Evolutionary conservation across 2,797 vertebrate genomes (phyloP), one percentile per base, ranked within the genome.

Genomic region (Myioborus melanocephalus): DNA sequence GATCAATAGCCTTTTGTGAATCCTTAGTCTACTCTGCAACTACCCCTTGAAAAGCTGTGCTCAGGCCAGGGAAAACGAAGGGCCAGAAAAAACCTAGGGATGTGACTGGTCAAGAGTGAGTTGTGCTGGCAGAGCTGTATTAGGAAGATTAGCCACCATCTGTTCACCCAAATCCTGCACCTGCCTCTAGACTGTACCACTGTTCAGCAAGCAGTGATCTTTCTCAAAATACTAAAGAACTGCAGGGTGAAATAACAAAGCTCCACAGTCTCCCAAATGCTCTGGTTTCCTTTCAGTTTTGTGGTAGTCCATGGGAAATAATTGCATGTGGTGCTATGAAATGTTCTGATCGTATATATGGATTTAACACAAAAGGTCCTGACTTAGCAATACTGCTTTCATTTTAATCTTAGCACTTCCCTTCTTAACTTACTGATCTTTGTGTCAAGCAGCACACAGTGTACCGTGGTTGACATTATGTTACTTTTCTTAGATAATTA

Each of bases 131-230:
- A 96, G 89, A 83, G 55, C 79, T 90, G 50, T 72, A 8, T 83
- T 56, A 69, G 76, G 87, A 97, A 96, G 94, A 96, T 96, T 94
- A 97, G n/a, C 56, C 26, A 73, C 93, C 94, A 96, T 97, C 96
- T 96, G 94, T 94, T 97, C 83, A n/a, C 44, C 63, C 41, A 46
- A 73, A 92, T 90, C 87, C 83, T 94, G 94, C 92, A 93, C 92
- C 89, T 95, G 94, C 73, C 87, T 96, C 61, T 89, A 30, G 76
- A 43, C 70, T 89, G 34, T 82, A 73, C 59, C 83, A 43, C 93
- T 82, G 49, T 83, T 94, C 85, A 90, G 37, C 75, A 47, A 89
- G 59, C 39, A 23, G 49, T 79, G 70, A 77, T 64, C 75, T 83
- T 83, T 52, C 84, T 91, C 79, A 91, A 93, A 91, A 39, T 83